Evolutionary conservation across 2,888 invertebrate species (phyloP).

Genomic region (Punctoribates punctum): DNA sequence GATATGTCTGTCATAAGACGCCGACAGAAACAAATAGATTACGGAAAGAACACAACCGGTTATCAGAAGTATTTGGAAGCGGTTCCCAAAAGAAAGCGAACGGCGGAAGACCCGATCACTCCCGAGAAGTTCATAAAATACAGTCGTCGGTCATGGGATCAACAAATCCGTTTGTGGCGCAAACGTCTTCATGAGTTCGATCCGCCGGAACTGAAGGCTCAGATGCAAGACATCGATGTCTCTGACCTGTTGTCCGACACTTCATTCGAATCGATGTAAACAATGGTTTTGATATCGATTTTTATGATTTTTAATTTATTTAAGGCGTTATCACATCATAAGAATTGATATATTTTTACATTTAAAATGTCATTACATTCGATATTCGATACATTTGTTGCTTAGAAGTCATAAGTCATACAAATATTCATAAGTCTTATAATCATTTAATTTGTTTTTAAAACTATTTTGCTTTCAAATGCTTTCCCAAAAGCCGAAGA

Average conservation of each 20-base stretch:
- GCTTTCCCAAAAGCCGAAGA: too few relatives aligned
- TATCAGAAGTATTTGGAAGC: slow-evolving; percentile 46
- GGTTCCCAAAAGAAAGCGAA: slow-evolving; percentile 57
- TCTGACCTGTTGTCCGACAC: slow-evolving; percentile 32
- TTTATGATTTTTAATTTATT: slow-evolving; percentile 1
- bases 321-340: slow-evolving; percentile 34
- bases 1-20: slow-evolving; percentile 68
- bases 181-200: slow-evolving; percentile 77
- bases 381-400: neutral
- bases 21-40: slow-evolving; percentile 89
- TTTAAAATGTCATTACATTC: slow-evolving; percentile 3
- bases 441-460: neutral
- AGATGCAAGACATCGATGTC: slow-evolving; percentile 35
- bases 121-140: slow-evolving; percentile 83
- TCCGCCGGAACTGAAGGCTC: slow-evolving; percentile 55
- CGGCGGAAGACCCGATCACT: slow-evolving; percentile 74
- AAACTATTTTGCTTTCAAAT: too few relatives aligned
- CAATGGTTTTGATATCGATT: neutral
- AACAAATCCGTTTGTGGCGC: slow-evolving; percentile 80
- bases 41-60: slow-evolving; percentile 76
- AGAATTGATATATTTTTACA: neutral
- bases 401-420: slow-evolving; percentile 3
- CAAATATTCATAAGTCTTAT: neutral
- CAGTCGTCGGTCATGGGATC: slow-evolving; percentile 89
- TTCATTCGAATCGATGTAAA: slow-evolving; percentile 1